Base-by-base conservation (phyloP, 2,113 vertebrate species). In the Lagopus leucura region DNA sequence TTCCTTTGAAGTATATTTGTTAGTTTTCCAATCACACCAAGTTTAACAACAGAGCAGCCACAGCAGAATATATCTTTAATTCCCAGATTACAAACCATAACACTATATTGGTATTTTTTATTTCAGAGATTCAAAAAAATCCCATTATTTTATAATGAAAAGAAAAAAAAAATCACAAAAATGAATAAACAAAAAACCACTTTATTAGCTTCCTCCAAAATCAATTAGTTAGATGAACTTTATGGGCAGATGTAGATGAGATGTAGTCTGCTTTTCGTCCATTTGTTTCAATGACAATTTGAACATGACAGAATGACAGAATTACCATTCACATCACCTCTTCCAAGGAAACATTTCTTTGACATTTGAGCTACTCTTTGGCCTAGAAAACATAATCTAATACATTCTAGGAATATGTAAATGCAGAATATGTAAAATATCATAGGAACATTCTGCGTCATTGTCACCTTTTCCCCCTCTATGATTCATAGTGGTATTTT, bases 401-500 rank as follows among this genome's bases (percentile, higher is more conserved):
- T 27, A 22, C 11, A 57, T 16, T 55, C 45, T 34, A 50, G 5
- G 3, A 76, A 54, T 27, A 72, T 73, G 3, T 1, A 65, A 34
- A 92, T 24, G 30, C 30, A 32, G 28, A 57, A 19, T 19, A 57
- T 57, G 28, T 57, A 32, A 15, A 32, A 57, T 32, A 57, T 21
- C 34, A 42, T n/a, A 50, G 5, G 4, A 79, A 63, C 27, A 72
- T 73, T 27, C 18, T 36, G 2, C 30, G 5, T 28, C 3, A 6
- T 50, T 24, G 48, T 32, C 12, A 2, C 6, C 2, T 10, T 50
- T 74, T 54, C 6, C 2, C 3, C 11, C 11, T 34, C 3, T 1
- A 6, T 20, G 10, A 60, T 72, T 60, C 7, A 2, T 86, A 64
- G 30, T 38, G 7, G 54, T 24, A 48, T 28, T 32, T 54, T 54